phyloP scores from a whole-genome alignment of 2,113 vertebrate species.

The Passer montanus region DNA sequence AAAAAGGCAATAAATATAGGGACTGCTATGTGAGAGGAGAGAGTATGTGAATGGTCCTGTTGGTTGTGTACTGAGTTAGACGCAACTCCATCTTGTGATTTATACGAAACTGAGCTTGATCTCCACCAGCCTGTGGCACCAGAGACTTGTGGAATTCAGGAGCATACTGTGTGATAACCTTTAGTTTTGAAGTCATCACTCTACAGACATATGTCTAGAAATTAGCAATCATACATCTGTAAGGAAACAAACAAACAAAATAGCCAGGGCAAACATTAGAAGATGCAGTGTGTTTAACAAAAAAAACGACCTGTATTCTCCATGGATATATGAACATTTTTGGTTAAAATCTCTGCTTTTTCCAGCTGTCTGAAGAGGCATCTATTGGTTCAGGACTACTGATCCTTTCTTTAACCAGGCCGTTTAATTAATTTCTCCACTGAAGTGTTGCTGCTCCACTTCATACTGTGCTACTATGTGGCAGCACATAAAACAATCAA shows the following conservation, averaged over 20 bases:
- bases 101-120: neutral
- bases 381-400: accelerated
- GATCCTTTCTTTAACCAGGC: neutral
- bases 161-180: neutral
- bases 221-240: neutral
- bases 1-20: neutral
- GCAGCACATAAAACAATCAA: neutral
- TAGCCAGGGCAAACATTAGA: neutral
- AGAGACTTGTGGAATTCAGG: neutral
- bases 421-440: neutral
- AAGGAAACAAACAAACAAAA: neutral
- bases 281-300: neutral
- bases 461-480: neutral
- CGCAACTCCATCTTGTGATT: neutral
- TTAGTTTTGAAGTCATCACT: neutral
- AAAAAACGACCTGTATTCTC: neutral
- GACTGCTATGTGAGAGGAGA: neutral
- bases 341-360: neutral
- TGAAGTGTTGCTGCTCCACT: neutral
- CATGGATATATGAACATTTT: neutral
- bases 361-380: neutral
- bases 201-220: neutral
- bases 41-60: accelerated
- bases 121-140: neutral
- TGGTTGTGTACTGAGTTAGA: neutral